A percentile compares a stretch with the other conserved stretches of the same genome.
These are phyloP conservation scores for Urocolius indicus DNA, from an alignment of 2,113 vertebrate genomes.

Conservation along the genomic window DNA sequence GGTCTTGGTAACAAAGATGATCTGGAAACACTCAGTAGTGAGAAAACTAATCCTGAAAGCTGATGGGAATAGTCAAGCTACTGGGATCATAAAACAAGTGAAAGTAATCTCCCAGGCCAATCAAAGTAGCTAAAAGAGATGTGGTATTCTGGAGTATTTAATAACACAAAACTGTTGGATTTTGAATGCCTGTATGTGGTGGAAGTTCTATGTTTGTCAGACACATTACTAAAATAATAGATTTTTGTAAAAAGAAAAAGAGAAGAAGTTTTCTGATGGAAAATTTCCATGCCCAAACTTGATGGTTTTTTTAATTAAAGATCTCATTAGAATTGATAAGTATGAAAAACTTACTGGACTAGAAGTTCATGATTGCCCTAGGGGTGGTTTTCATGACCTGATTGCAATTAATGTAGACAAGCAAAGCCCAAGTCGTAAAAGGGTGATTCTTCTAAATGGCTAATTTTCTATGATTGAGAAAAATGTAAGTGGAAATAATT, in stretches of 20 bases:
- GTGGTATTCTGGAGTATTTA: neutral
- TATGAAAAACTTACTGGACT: conserved; percentile 13
- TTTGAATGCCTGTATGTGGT: neutral
- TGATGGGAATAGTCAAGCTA: neutral
- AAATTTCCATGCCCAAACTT: neutral
- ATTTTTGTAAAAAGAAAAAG: neutral
- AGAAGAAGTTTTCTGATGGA: neutral
- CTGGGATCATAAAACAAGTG: neutral
- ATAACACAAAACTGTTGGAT: neutral
- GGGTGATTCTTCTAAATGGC: neutral
- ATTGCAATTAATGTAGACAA: neutral
- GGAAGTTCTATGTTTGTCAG: neutral
- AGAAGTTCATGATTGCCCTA: conserved; percentile 3
- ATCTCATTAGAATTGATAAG: conserved; percentile 12
- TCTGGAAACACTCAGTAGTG: neutral
- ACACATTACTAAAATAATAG: neutral
- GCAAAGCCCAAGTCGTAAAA: neutral
- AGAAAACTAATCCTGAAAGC: neutral
- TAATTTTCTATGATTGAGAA: neutral
- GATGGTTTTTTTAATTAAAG: neutral
- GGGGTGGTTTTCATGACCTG: conserved; percentile 2
- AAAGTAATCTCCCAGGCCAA: neutral
- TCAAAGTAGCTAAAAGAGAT: neutral
- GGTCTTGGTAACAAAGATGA: neutral
- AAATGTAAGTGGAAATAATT: neutral